Base-by-base conservation (phyloP, 2,113 vertebrate species). In the Antechinus flavipes region DNA sequence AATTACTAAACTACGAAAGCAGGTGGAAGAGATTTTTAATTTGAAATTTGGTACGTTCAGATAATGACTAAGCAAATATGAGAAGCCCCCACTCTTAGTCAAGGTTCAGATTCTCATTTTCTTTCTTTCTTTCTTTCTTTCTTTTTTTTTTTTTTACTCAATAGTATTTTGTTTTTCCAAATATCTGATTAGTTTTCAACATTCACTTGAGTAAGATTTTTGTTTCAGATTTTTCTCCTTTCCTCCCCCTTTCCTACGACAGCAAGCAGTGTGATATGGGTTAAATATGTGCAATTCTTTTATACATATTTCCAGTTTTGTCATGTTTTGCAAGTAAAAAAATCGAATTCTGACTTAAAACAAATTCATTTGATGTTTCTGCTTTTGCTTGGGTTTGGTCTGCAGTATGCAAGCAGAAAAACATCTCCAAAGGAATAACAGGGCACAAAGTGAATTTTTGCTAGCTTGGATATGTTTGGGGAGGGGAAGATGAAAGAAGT, bases 21-120 rank as follows among this genome's bases (percentile, higher is more conserved):
- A 99, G 96, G 99, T 99, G 90, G 99, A 99, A 95, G 99, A 99
- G 93, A 98, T 99, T 96, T 99, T 99, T 97, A 99, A 98, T 96
- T n/a, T 90, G 26, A 99, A 99, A 96, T 99, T 99, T 96, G 99
- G 99, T 99, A 97, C 98, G 98, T 97, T 91, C 27, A 49, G 22
- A 42, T 47, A 1, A 61, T 61, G 58, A 61, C 2, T 2, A 30
- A 61, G 58, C 25, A 58, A 30, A 11, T 30, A 35, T 10, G 58
- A 14, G 35, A n/a, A 16, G 2, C 50, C 5, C 61, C 61, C 14
- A 16, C 14, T 76, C 30, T 6, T 76, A 16, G 35, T 84, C 19
- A 68, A 11, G 4, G 58, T 68, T 35, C 50, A 30, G 30, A 16
- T 3, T 35, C n/a, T 84, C n/a, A n/a, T 50, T 50, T 50, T 50